Evolutionary conservation across 2,797 vertebrate genomes (phyloP).

Genomic region (Melanotaenia trifasciata): DNA sequence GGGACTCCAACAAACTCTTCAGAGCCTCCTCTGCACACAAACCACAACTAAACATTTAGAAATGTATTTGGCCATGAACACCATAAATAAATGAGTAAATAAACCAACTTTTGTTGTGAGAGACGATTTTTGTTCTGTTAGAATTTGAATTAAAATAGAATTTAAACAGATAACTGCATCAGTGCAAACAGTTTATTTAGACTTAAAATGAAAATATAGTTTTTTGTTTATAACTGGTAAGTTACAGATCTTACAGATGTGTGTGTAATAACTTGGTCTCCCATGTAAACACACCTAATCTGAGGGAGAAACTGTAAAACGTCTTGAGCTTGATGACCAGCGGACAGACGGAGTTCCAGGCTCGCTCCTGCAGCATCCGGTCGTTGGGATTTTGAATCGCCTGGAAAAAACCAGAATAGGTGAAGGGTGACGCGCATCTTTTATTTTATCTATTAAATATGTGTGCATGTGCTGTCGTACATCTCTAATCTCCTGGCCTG

Average conservation of each 20-base stretch:
- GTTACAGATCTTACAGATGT: too few species aligned
- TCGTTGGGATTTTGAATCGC: constrained; percentile 97
- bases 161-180: too few species aligned
- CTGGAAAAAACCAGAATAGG: constrained; percentile 69
- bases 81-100: too few species aligned
- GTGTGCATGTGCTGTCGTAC: constrained; percentile 70
- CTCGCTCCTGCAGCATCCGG: constrained; percentile 92
- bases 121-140: too few species aligned
- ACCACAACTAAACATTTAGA: too few species aligned
- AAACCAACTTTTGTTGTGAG: too few species aligned
- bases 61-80: too few species aligned
- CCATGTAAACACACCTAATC: constrained; percentile 84
- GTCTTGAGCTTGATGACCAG: constrained; percentile 95
- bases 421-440: neutral
- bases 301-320: constrained; percentile 96
- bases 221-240: too few species aligned
- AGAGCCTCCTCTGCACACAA: constrained; percentile 87
- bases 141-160: too few species aligned
- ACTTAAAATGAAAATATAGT: neutral
- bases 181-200: neutral
- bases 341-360: constrained; percentile 97
- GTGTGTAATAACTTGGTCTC: neutral
- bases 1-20: constrained; percentile 91
- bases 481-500: constrained; percentile 97
- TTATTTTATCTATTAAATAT: neutral